Evolutionary conservation across 2,113 vertebrate genomes (phyloP).

Genomic region (Passerina amoena): DNA sequence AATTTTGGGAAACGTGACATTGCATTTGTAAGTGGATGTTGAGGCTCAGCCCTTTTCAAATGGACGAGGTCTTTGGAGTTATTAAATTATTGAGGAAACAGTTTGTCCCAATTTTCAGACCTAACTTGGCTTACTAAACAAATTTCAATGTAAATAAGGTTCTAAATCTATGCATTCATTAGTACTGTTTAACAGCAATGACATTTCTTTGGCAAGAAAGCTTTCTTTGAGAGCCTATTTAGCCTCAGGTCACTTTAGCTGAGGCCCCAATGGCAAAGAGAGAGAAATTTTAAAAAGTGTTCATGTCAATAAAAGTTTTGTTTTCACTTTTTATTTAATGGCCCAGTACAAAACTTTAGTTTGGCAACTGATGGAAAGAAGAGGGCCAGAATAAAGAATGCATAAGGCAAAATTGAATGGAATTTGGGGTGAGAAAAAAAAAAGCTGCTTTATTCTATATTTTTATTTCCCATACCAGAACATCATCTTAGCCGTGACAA

Average conservation of each 20-base stretch:
- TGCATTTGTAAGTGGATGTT: conserved; percentile 70
- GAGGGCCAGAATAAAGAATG: background rate
- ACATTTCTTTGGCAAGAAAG: conserved; percentile 67
- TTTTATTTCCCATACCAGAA: background rate
- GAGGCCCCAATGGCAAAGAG: conserved; percentile 1
- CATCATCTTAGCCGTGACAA: background rate
- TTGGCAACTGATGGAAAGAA: background rate
- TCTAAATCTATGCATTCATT: conserved; percentile 69
- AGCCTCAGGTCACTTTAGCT: conserved; percentile 50
- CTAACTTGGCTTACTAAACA: conserved; percentile 69
- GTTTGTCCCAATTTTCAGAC: conserved; percentile 69
- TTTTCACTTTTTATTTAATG: conserved; percentile 39
- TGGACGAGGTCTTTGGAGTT: conserved; percentile 63
- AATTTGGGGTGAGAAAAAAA: background rate
- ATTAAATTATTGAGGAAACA: conserved; percentile 70
- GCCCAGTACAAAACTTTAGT: background rate
- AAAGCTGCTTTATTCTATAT: background rate
- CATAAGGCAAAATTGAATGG: background rate
- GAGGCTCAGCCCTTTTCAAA: conserved; percentile 57
- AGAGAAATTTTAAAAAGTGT: background rate
- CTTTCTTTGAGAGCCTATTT: conserved; percentile 53
- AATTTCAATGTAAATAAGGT: conserved; percentile 69
- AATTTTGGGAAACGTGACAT: conserved; percentile 68
- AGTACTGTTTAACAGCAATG: conserved; percentile 50
- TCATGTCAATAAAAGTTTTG: conserved; percentile 61